These are phyloP conservation scores for Eumeta japonica DNA, from an alignment of 1,140 invertebrate species.

Conservation along the genomic window DNA sequence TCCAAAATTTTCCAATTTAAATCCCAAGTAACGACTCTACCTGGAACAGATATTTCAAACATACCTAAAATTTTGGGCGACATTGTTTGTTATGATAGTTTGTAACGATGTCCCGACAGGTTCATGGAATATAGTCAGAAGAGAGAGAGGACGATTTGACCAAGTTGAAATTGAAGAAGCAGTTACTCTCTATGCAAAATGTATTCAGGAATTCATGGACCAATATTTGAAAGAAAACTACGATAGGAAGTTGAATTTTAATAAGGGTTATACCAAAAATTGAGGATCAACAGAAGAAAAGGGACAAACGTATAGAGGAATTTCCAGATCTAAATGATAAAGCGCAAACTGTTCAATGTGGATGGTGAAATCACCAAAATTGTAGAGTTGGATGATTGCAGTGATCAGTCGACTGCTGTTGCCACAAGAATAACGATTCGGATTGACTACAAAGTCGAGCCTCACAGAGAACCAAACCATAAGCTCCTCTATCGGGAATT, in stretches of 20 bases:
- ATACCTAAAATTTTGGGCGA: slow-evolving; percentile 20
- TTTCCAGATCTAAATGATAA: slow-evolving; percentile 41
- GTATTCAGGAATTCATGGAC: slow-evolving; percentile 30
- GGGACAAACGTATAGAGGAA: slow-evolving; percentile 32
- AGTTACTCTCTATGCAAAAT: slow-evolving; percentile 31
- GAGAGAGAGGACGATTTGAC: slow-evolving; percentile 30
- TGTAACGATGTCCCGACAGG: slow-evolving; percentile 20
- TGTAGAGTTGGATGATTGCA: too few relatives aligned
- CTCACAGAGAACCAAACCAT: slow-evolving; percentile 24
- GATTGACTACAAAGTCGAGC: slow-evolving; percentile 22
- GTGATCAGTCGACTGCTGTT: slow-evolving; percentile 30
- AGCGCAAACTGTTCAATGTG: too few relatives aligned
- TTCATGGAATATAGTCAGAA: slow-evolving; percentile 36
- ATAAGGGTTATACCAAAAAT: slow-evolving; percentile 7
- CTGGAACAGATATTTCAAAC: slow-evolving; percentile 17
- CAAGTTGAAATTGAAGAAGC: slow-evolving; percentile 31
- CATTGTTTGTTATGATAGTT: slow-evolving; percentile 16
- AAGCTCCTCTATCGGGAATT: slow-evolving; percentile 45
- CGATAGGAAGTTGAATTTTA: too few relatives aligned
- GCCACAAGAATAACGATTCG: slow-evolving; percentile 28
- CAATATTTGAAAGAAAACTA: slow-evolving; percentile 22
- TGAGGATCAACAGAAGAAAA: slow-evolving; percentile 32
- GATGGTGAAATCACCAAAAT: too few relatives aligned
- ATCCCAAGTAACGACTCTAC: slow-evolving; percentile 20
- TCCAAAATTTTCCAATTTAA: slow-evolving; percentile 34